Base-by-base conservation (phyloP, 2,888 invertebrate genomes). In the Mythimna lalbum region DNA sequence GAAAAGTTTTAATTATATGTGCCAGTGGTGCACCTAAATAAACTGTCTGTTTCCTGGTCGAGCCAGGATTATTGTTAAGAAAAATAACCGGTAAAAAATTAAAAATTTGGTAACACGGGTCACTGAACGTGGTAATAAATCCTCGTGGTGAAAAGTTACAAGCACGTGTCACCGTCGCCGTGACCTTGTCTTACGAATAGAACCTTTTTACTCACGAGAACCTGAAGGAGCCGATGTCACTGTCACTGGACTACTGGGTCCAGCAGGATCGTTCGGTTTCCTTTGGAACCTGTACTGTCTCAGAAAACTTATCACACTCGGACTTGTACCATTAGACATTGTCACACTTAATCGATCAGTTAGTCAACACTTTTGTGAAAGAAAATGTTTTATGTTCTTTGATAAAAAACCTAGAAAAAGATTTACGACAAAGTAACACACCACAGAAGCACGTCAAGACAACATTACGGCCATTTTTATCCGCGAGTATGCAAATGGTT, bases 271-370 rank as follows among this genome's bases (percentile, higher is more conserved):
- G 86, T 89, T 94, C 62, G 95, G 94, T 93, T 97, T 97, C 91
- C 96, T 97, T 90, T 97, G 97, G 91, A 97, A 97, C 88, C 97
- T 96, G 90, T 97, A 97, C 89, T 97, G 97, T 86, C 97, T 96
- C 83, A 97, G 94, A 92, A 97, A 96, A 91, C 96, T 97, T 88
- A 97, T 93, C 85, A 97, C 93, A 90, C 96, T 97, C 63, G 97
- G 96, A 87, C 96, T 97, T 85, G 92, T 93, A 85, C 92, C 92
- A 86, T 95, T 93, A 81, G 95, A 94, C 96, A 96, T 96, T 82
- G 88, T 92, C 79, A 81, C 82, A 86, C 80, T 78, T 70, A 69
- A 73, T 77, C 67, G 53, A 77, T 70, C 57, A 82, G 83, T 80
- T 81, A 69, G 62, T 79, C 60, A 79, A 84, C 78, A 82, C 80